Conservation (phyloP, 2,797 vertebrate species). For the Lepidocolaptes lacrymiger region DNA sequence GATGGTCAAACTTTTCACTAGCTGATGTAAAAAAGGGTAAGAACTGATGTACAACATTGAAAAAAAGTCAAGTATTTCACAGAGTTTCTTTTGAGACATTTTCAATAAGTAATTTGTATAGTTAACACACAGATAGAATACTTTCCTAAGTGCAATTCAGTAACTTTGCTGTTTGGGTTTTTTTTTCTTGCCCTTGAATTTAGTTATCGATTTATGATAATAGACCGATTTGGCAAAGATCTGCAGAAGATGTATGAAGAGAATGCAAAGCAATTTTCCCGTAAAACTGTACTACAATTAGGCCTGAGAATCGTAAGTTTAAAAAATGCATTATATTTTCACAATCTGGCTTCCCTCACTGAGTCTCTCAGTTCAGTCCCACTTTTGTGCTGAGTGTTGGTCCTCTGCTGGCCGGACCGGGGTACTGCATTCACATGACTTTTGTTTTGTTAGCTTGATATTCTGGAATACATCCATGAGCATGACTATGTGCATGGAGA, state of each 20-base stretch:
- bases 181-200: not conserved
- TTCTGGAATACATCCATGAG: constrained; percentile 92
- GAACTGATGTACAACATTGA: not conserved
- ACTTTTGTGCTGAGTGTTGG: not conserved
- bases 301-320: constrained; percentile 90
- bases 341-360: not conserved
- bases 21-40: not conserved
- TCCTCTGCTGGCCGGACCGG: constrained; percentile 73
- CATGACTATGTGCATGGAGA: constrained; percentile 96
- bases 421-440: constrained; percentile 67
- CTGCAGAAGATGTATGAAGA: constrained; percentile 94
- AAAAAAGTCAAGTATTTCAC: not conserved
- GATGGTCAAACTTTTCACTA: not conserved
- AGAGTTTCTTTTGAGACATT: not conserved
- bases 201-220: constrained; percentile 96
- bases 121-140: not conserved
- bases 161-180: not conserved
- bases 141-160: not conserved
- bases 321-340: not conserved
- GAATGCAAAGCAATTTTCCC: constrained; percentile 83
- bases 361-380: not conserved
- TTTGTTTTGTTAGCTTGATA: constrained; percentile 84
- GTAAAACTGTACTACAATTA: constrained; percentile 91
- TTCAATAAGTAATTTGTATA: not conserved
- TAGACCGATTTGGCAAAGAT: constrained; percentile 93